Base-by-base conservation (phyloP, 2,797 vertebrate genomes). In the Characodon lateralis region DNA sequence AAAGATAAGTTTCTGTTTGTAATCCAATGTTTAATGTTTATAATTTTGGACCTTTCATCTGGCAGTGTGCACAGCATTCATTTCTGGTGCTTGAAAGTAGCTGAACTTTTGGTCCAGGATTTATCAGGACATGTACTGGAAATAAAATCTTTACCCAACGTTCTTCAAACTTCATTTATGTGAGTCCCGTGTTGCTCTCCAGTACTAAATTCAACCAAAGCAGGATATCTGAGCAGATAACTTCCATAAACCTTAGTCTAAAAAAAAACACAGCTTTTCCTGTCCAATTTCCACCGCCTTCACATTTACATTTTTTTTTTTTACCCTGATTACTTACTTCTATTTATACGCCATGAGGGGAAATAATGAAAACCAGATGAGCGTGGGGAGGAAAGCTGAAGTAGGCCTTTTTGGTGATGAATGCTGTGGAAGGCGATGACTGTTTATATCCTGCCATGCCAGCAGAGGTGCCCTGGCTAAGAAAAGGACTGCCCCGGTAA, bases 311-410 rank as follows among this genome's bases (percentile, higher is more conserved):
- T 31, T 20, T 65, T 20, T 13, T 65, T 20, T 13, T 61, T 61
- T 59, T 14, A 63, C 89, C 85, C 88, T 89, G 87, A 90, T 89
- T 91, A 89, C 91, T 92, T 89, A 91, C 91, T 93, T 94, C 91
- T 91, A 94, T 93, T 93, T 92, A 90, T 93, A 92, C 61, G 81
- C 90, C 88, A 82, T 80, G 87, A 91, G 85, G 80, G 91, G 90
- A 91, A 91, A 89, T 93, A 92, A 94, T 92, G 90, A 83, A 91
- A 90, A 87, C 86, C 91, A 94, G 91, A 93, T 90, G 91, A 90
- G 87, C 78, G 81, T 79, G 89, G 59, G 53, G 87, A 86, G 87
- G 87, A 78, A 88, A 84, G 83, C 87, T 83, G 80, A 85, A 89
- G 90, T 83, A 78, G 87, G 82, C 79, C 78, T 83, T 85, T 75